These are phyloP conservation scores for Apotomis betuletana DNA, from an alignment of 2,888 invertebrate species.

Conservation along the genomic window DNA sequence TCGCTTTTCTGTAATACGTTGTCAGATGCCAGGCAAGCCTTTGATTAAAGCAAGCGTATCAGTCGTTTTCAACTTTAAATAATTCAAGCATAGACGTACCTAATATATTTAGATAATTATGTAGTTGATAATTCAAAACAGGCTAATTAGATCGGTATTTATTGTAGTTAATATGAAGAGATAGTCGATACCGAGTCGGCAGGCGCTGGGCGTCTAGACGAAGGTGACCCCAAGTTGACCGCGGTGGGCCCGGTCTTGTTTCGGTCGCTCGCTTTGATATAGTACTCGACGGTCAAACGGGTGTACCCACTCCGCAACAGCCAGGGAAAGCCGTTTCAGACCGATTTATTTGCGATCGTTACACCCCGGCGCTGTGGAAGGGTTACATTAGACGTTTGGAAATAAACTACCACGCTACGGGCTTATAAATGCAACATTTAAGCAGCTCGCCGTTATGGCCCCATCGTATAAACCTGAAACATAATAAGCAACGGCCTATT, in stretches of 20 bases:
- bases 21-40: background rate
- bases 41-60: background rate
- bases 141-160: slow-evolving; percentile 20
- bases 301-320: slow-evolving; percentile 50
- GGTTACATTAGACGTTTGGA: slow-evolving; percentile 28
- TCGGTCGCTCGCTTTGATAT: slow-evolving; percentile 68
- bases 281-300: slow-evolving; percentile 60
- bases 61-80: background rate
- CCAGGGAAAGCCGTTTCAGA: slow-evolving; percentile 56
- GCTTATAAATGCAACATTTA: slow-evolving; percentile 34
- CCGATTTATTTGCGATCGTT: slow-evolving; percentile 58
- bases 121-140: slow-evolving; percentile 13
- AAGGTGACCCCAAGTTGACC: slow-evolving; percentile 57
- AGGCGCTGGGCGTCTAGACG: slow-evolving; percentile 64
- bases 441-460: slow-evolving; percentile 30
- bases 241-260: slow-evolving; percentile 58
- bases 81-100: background rate
- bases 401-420: slow-evolving; percentile 27
- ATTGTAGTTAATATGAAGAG: slow-evolving; percentile 46
- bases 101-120: background rate
- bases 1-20: slow-evolving; percentile 42
- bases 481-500: slow-evolving; percentile 29
- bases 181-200: slow-evolving; percentile 57
- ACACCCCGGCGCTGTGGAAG: slow-evolving; percentile 30
- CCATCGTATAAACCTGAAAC: slow-evolving; percentile 34